Conservation (phyloP, 2,888 invertebrate species). For the Eupithecia pulchellata region DNA sequence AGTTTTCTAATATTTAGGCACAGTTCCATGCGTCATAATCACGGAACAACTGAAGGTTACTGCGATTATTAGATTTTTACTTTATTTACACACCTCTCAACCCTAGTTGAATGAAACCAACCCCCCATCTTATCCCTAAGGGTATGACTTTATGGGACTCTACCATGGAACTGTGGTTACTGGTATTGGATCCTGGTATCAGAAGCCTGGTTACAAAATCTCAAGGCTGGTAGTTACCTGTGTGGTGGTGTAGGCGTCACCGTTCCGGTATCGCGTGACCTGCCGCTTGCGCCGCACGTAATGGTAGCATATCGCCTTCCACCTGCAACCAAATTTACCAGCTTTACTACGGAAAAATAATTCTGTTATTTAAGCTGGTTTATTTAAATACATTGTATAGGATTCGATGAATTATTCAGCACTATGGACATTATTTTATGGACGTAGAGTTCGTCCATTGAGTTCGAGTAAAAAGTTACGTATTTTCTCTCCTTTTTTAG, state of each 20-base stretch:
- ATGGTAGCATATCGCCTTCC: constrained; percentile 94
- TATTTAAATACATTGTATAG: background rate
- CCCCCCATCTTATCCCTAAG: background rate
- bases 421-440: background rate
- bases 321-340: constrained; percentile 76
- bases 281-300: constrained; percentile 91
- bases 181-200: background rate
- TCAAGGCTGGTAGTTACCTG: constrained; percentile 81
- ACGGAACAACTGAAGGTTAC: too few relatives aligned
- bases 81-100: background rate
- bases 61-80: too few relatives aligned
- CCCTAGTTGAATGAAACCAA: background rate
- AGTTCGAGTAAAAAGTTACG: background rate
- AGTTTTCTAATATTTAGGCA: too few relatives aligned
- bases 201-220: background rate
- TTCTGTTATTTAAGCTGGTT: background rate
- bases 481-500: background rate
- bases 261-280: constrained; percentile 91
- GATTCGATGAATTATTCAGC: background rate
- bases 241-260: constrained; percentile 92
- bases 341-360: constrained; percentile 23
- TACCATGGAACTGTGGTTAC: background rate
- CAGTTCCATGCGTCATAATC: too few relatives aligned
- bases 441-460: background rate
- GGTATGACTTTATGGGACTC: background rate